These are phyloP conservation scores for Pemphigus obesinymphae DNA, from an alignment of 1,140 invertebrate genomes.

Conservation along the genomic window DNA sequence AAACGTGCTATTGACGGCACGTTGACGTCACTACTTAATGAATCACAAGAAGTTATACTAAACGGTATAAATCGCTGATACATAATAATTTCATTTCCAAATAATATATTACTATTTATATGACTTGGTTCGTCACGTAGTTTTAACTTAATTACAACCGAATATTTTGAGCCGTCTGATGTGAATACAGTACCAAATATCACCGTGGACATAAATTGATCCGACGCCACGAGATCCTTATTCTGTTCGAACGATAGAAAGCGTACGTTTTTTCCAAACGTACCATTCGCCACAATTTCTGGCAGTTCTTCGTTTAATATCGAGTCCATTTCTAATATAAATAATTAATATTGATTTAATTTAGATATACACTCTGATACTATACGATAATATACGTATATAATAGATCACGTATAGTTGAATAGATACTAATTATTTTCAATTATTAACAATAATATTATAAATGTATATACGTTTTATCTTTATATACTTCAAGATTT, in stretches of 20 bases:
- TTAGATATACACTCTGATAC: no score
- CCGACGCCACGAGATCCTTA: neutral
- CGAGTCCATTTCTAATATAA: neutral
- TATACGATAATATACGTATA: no score
- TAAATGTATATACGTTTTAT: no score
- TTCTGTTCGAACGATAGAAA: constrained; percentile 5
- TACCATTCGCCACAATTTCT: neutral
- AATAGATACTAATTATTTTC: no score
- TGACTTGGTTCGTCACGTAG: neutral
- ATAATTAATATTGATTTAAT: no score
- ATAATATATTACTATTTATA: neutral
- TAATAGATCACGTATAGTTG: no score
- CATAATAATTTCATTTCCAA: constrained; percentile 34
- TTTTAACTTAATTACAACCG: constrained; percentile 15
- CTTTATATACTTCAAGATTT: no score
- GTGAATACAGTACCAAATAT: neutral
- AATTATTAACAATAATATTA: no score
- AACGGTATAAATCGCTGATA: constrained; percentile 19
- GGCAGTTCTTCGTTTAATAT: neutral
- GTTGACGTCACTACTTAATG: neutral
- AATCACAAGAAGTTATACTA: neutral
- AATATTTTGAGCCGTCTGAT: neutral
- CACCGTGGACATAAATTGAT: constrained; percentile 12
- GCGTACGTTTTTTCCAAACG: neutral
- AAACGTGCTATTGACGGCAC: neutral